Evolutionary conservation across 1,140 invertebrate species (phyloP), one percentile per base, ranked within the genome.

Genomic region (Neotoxoptera formosana): DNA sequence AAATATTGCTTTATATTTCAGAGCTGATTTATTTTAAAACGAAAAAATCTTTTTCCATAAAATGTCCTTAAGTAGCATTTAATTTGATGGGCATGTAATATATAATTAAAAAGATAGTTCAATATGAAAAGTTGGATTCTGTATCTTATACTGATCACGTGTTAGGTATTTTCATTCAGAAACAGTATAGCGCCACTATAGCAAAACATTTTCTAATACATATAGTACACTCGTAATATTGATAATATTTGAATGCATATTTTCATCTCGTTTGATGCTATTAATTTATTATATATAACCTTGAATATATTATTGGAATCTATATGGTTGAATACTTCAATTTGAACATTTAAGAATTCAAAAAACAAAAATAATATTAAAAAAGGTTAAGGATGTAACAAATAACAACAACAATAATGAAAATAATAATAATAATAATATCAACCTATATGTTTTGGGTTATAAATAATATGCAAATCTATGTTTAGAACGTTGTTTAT

Each of bases 401-500:
- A n/a, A 30, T n/a, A 6, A 76, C 30, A n/a, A n/a, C n/a, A n/a
- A n/a, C 14, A 76, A 11, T n/a, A 67, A 67, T 67, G 2, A 17
- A 67, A 76, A 76, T 76, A 76, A 34, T 76, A 76, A 76, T 76
- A 76, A 76, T 76, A n/a, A 0, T 76, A n/a, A 0, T 17, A n/a
- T 76, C 4, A 76, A 76, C n/a, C n/a, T n/a, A n/a, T 11, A 76
- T 34, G 17, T 4, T n/a, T n/a, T 7, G 11, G 34, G 21, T 23
- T 89, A 89, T 53, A 89, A 53, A 36, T 41, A 89, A 53, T 21
- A 53, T 34, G 6, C 34, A 4, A 14, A 56, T 56, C 34, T 89
- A 89, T 89, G 34, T 56, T 56, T 89, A 89, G 88, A 89, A 53
- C 25, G n/a, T 25, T 56, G 51, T 89, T 53, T 56, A 56, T 53